A percentile compares a stretch with the other conserved stretches of the same genome.
Conservation (phyloP, 2,113 vertebrate species). For the Furnarius figulus region DNA sequence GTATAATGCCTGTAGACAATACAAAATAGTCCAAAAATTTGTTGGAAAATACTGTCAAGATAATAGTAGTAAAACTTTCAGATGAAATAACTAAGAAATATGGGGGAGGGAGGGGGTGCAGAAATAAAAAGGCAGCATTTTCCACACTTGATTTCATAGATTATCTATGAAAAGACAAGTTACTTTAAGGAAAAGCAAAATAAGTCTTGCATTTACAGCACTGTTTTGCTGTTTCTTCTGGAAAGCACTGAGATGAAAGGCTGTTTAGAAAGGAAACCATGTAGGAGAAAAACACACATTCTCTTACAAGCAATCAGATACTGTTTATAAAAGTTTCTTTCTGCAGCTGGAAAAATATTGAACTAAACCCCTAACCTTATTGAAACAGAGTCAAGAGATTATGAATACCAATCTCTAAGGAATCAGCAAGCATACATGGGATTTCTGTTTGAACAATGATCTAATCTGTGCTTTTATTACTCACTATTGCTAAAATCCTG, state of each 20-base stretch:
- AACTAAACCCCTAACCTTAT: slow-evolving; percentile 30
- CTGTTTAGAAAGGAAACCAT: neutral
- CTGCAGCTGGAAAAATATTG: slow-evolving; percentile 21
- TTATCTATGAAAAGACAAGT: neutral
- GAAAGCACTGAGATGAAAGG: neutral
- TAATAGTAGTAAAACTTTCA: neutral
- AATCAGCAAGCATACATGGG: neutral
- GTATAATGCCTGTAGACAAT: neutral
- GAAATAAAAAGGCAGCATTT: neutral
- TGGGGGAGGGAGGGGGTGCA: neutral
- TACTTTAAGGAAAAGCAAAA: neutral
- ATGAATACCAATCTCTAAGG: slow-evolving; percentile 31
- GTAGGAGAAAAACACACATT: neutral
- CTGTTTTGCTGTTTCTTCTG: neutral
- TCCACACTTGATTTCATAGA: neutral
- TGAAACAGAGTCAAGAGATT: slow-evolving; percentile 53
- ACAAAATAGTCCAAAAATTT: neutral
- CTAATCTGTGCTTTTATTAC: slow-evolving; percentile 40
- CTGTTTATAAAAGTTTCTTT: slow-evolving; percentile 9
- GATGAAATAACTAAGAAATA: neutral
- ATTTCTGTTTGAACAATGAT: slow-evolving; percentile 47
- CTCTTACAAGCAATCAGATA: neutral
- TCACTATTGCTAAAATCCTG: neutral
- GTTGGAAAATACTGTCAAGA: neutral
- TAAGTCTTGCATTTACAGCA: neutral